Evolutionary conservation across 1,140 invertebrate genomes (phyloP), one percentile per base, ranked within the genome.

Genomic region (Cotesia glomerata): DNA sequence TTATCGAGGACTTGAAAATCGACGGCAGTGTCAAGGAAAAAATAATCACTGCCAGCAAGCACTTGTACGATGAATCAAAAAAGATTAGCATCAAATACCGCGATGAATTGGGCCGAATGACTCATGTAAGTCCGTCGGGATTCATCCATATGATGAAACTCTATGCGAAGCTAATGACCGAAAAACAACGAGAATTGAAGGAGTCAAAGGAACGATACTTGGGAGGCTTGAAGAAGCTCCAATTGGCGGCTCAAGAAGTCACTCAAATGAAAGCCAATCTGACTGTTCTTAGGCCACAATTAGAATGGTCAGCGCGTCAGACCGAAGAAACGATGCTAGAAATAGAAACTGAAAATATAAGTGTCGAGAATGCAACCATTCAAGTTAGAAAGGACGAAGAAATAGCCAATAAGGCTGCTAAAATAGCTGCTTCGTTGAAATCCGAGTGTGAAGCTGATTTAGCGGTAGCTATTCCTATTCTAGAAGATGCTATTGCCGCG

Each of bases 391-490:
- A 89, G 39, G 93, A 94, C 78, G 92, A 94, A 80, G 89, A 90
- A 73, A 89, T 89, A 2, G 93, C 92, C 1, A 90, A 90, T 72
- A 88, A 89, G 49, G 91, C 93, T 80, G 91, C 92, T 1, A 89
- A 90, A 61, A 90, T 91, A 51, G 89, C 92, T 2, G 86, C 89
- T 14, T 86, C 81, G 4, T 78, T 93, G 4, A 92, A 91, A 77
- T 86, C 88, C 8, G 93, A 94, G 76, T 93, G 92, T 80, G 91
- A 93, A 80, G 86, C 89, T 71, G 92, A 94, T 75, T 80, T 94
- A 1, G 91, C 91, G 1, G 88, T 91, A 56, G 92, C 92, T 13
- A 90, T 93, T 73, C 93, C 93, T 2, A 90, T 91, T 32, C 79
- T 94, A 0, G 91, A 93, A 79, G 90, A 86, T 63, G 84, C 86